Base-by-base conservation (phyloP, 2,888 invertebrate species). In the Oeneis ivallda region DNA sequence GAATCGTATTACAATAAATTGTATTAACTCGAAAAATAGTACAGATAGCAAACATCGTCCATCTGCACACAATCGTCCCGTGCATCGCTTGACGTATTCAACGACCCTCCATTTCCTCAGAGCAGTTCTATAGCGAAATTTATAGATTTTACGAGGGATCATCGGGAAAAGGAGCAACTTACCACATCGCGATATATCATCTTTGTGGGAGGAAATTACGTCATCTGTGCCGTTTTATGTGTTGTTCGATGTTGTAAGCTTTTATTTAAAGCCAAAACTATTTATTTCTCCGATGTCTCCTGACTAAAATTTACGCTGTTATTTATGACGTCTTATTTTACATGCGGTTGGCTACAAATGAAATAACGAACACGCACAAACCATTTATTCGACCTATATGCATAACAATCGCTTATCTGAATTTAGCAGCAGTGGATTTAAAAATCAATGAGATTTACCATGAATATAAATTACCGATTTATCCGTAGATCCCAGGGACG, bases 1-100 rank as follows among this genome's bases (percentile, higher is more conserved):
- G 91, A 92, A 92, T 92, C 91, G 88, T 89, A 92, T 92, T 91
- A 92, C 91, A 90, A 91, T 91, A 91, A 91, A 92, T 91, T 92
- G 91, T 88, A 90, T 92, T 91, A 92, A 89, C 89, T 91, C 88
- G 90, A 89, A 90, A 91, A 90, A 91, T 91, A 88, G 87, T 87
- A 80, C 83, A 87, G 91, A 90, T 90, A 90, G 89, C 89, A 90
- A 91, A 91, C 90, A 89, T 83, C 81, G 90, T 90, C 89, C 92
- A 90, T 90, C 91, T 91, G 92, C 85, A 89, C 88, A 87, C 86
- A 85, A 87, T 87, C 85, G 87, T 80, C 78, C 79, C 81, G 77
- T 80, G 79, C 80, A 76, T 77, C 78, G 76, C 72, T 75, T 78
- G 77, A 76, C 79, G 76, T 74, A 75, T 75, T 76, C 78, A 77